Percentiles rank a stretch among this genome's conserved stretches.
Conservation (phyloP, 2,888 invertebrate species). For the Eurytoma adleriae region DNA sequence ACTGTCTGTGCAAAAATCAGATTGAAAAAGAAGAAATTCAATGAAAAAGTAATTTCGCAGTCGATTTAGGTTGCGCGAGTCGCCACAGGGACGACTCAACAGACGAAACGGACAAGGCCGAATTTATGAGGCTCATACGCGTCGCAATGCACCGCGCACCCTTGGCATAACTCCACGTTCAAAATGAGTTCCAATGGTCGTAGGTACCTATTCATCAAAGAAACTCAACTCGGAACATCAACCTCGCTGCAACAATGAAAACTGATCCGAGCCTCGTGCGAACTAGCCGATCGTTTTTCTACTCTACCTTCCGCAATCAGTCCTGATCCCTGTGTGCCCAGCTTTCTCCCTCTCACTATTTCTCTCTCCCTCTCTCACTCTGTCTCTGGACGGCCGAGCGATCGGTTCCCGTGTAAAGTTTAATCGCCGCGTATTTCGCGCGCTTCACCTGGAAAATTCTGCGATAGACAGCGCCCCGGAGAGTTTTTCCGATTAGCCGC, state of each 20-base stretch:
- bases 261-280: slow-evolving; percentile 28
- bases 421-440: slow-evolving; percentile 65
- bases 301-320: slow-evolving; percentile 42
- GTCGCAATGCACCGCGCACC: slow-evolving; percentile 19
- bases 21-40: not conserved
- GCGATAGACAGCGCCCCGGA: not conserved
- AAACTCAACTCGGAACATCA: not conserved
- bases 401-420: slow-evolving; percentile 64
- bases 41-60: not conserved
- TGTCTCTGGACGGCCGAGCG: slow-evolving; percentile 54
- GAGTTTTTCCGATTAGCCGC: too few relatives aligned
- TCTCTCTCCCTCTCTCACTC: not conserved
- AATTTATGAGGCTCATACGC: slow-evolving; percentile 14
- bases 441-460: slow-evolving; percentile 24
- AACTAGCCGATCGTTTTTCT: slow-evolving; percentile 43
- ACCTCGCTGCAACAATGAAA: slow-evolving; percentile 39
- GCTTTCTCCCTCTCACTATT: too few relatives aligned
- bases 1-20: not conserved
- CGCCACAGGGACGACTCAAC: not conserved
- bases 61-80: not conserved
- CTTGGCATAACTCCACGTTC: slow-evolving; percentile 46
- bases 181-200: slow-evolving; percentile 34
- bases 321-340: slow-evolving; percentile 28
- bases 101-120: not conserved
- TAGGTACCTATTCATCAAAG: slow-evolving; percentile 32